These are phyloP conservation scores for Genyomyrus donnyi DNA, from an alignment of 2,113 vertebrate species.

Conservation along the genomic window DNA sequence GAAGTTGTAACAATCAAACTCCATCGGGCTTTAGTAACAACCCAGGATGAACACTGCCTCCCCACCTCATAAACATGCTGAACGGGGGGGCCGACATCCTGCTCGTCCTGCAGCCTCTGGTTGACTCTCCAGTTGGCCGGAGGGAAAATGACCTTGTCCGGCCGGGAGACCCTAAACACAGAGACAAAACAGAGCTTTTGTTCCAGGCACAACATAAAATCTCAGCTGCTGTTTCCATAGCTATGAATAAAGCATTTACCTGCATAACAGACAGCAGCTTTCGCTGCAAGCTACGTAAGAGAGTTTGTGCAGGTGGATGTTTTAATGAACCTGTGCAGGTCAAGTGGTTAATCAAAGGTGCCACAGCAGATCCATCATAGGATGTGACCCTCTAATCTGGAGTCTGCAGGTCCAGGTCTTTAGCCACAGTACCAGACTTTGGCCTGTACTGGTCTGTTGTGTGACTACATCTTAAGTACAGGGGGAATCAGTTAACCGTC, in stretches of 20 bases:
- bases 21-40: neutral
- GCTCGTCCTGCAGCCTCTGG: slow-evolving; percentile 56
- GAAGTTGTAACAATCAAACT: neutral
- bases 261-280: neutral
- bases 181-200: slow-evolving; percentile 1
- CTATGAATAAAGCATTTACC: neutral
- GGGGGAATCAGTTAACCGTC: neutral
- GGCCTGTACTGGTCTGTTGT: neutral
- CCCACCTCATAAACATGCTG: slow-evolving; percentile 82
- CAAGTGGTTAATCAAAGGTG: neutral
- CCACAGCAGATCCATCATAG: neutral
- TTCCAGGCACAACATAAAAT: neutral
- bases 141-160: slow-evolving; percentile 75
- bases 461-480: neutral
- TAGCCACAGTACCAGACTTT: neutral
- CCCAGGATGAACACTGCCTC: neutral
- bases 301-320: neutral
- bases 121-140: slow-evolving; percentile 63
- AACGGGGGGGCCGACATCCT: slow-evolving; percentile 71
- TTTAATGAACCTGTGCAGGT: neutral
- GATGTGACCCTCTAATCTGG: neutral
- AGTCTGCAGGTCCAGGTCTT: neutral
- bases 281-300: neutral
- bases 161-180: slow-evolving; percentile 70
- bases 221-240: neutral